A percentile compares a stretch with the other conserved stretches of the same genome.
phyloP scores from a whole-genome alignment of 2,113 vertebrate genomes.

The Caracal caracal region DNA sequence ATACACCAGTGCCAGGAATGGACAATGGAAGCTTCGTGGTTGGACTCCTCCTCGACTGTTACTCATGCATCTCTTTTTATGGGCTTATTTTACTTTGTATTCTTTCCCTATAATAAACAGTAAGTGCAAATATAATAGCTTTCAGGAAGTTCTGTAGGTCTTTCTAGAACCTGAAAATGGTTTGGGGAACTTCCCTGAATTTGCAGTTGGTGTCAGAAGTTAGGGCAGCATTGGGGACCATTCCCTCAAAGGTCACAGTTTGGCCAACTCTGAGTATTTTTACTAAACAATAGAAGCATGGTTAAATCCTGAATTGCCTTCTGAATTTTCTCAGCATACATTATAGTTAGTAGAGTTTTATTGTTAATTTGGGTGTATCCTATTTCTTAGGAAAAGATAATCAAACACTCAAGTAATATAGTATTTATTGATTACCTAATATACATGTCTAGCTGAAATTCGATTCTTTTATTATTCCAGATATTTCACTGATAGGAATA shows the following conservation, averaged over 20 bases:
- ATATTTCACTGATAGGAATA: background rate
- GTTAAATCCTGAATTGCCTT: background rate
- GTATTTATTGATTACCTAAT: background rate
- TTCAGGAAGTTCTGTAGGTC: background rate
- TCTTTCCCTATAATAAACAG: background rate
- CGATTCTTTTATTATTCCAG: background rate
- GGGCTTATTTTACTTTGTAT: background rate
- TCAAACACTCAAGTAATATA: background rate
- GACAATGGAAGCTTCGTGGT: background rate
- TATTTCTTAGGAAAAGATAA: background rate
- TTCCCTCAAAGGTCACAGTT: background rate
- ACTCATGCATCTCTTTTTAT: background rate
- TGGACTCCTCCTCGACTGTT: background rate
- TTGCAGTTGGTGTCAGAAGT: background rate
- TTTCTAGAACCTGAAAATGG: background rate
- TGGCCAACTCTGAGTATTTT: background rate
- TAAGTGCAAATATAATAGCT: background rate
- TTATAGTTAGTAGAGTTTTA: constrained; percentile 14
- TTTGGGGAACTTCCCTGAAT: background rate
- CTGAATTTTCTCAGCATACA: background rate
- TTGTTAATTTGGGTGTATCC: background rate
- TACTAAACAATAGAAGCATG: background rate
- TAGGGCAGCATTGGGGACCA: background rate
- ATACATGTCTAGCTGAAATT: background rate
- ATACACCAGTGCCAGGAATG: background rate